phyloP scores from a whole-genome alignment of 92 coral and sea anemone species.

The Galaxea fascicularis region DNA sequence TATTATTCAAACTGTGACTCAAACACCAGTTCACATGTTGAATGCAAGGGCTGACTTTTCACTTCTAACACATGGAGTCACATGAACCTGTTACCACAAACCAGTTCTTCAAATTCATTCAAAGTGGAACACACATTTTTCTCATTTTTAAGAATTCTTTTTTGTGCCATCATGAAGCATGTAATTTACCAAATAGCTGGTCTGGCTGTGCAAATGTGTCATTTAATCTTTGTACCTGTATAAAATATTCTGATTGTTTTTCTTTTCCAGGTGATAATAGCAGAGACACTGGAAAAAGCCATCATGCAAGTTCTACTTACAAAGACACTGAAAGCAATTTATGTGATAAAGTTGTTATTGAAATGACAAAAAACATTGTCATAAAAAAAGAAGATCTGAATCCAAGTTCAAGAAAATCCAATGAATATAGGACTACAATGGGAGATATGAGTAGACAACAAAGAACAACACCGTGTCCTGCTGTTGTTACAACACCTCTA shows the following conservation, averaged over 20 bases:
- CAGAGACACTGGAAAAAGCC: neutral
- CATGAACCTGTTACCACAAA: no score
- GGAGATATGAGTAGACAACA: neutral
- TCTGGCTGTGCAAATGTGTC: neutral
- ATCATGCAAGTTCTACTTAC: neutral
- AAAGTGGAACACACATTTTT: no score
- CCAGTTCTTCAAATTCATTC: no score
- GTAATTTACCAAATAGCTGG: neutral
- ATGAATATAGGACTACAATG: conserved; percentile 20
- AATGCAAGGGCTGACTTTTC: no score
- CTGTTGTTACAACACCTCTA: conserved; percentile 30
- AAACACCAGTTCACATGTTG: no score
- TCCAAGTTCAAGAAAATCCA: neutral
- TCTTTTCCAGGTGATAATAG: neutral
- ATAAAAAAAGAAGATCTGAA: neutral
- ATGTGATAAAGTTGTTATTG: neutral
- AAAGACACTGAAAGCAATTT: neutral
- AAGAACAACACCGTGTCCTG: neutral
- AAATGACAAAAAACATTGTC: neutral
- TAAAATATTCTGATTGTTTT: neutral
- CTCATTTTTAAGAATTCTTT: no score
- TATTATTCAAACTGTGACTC: no score
- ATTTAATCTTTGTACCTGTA: no score
- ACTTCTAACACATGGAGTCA: no score
- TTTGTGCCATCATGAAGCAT: neutral